Evolutionary conservation across 2,888 invertebrate species (phyloP).

Genomic region (Pseudococcus longispinus): DNA sequence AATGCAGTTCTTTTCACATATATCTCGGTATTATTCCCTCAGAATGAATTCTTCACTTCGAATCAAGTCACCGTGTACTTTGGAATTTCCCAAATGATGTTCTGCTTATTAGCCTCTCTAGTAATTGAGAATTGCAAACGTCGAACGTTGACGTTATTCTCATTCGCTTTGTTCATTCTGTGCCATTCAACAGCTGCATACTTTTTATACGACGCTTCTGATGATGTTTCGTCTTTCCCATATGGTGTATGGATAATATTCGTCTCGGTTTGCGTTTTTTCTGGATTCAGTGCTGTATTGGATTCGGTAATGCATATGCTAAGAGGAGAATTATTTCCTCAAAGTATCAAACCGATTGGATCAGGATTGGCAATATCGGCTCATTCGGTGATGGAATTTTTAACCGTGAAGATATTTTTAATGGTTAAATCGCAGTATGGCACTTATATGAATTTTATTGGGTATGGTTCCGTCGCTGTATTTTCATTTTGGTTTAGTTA

Average conservation of each 20-base stretch:
- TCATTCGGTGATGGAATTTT: background rate
- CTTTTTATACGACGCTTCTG: background rate
- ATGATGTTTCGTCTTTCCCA: background rate
- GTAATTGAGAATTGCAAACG: background rate
- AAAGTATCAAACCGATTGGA: conserved; percentile 8
- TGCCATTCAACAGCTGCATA: background rate
- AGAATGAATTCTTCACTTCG: background rate
- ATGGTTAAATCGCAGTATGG: background rate
- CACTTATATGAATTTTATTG: conserved; percentile 38
- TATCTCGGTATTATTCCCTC: background rate
- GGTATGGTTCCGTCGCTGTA: background rate
- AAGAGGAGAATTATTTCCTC: conserved; percentile 23
- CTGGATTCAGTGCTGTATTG: background rate
- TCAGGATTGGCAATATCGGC: background rate
- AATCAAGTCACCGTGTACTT: background rate
- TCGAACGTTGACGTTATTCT: background rate
- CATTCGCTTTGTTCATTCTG: background rate
- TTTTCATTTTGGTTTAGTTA: background rate
- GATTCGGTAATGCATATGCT: background rate
- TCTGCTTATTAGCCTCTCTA: background rate
- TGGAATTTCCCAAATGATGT: background rate
- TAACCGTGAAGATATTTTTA: background rate
- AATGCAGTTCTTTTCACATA: background rate
- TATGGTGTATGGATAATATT: background rate
- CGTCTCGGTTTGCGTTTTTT: background rate